Percentiles rank a stretch among this genome's conserved stretches.
These are phyloP conservation scores for Choristoneura fumiferana DNA, from an alignment of 1,140 invertebrate species.

Conservation along the genomic window DNA sequence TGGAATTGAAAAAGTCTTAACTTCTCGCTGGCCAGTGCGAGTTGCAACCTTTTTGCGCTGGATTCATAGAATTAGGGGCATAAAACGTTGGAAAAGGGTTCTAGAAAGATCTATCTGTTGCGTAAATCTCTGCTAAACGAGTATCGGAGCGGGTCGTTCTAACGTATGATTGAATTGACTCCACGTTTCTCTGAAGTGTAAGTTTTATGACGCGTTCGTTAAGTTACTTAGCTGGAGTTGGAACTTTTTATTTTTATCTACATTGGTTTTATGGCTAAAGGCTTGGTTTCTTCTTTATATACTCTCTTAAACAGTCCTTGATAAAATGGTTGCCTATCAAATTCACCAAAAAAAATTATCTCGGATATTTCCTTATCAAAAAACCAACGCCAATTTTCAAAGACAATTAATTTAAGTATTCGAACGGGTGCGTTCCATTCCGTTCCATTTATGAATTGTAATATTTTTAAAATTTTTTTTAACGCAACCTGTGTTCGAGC, in stretches of 20 bases:
- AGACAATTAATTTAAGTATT: constrained; percentile 8
- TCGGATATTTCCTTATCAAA: neutral
- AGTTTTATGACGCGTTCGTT: constrained; percentile 2
- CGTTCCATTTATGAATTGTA: constrained; percentile 2
- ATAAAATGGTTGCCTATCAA: too few relatives aligned
- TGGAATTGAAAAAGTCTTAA: constrained; percentile 9
- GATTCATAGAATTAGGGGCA: constrained; percentile 40
- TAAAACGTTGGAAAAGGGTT: constrained; percentile 49
- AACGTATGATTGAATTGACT: constrained; percentile 18
- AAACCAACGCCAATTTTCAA: neutral
- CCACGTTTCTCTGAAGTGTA: neutral
- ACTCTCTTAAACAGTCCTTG: too few relatives aligned
- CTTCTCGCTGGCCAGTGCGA: constrained; percentile 7
- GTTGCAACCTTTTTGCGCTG: constrained; percentile 33
- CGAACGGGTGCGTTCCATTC: neutral
- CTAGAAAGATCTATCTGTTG: constrained; percentile 46
- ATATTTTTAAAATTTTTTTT: neutral
- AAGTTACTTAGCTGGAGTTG: neutral
- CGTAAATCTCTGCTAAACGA: constrained; percentile 55
- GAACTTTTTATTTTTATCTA: neutral
- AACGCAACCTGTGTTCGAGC: neutral
- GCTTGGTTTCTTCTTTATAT: neutral
- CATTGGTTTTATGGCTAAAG: neutral
- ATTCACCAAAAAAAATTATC: too few relatives aligned
- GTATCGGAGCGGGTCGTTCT: constrained; percentile 19